A percentile compares a stretch with the other conserved stretches of the same genome.
Evolutionary conservation across 1,140 invertebrate genomes (phyloP).

Genomic region (Eriosoma lanigerum): DNA sequence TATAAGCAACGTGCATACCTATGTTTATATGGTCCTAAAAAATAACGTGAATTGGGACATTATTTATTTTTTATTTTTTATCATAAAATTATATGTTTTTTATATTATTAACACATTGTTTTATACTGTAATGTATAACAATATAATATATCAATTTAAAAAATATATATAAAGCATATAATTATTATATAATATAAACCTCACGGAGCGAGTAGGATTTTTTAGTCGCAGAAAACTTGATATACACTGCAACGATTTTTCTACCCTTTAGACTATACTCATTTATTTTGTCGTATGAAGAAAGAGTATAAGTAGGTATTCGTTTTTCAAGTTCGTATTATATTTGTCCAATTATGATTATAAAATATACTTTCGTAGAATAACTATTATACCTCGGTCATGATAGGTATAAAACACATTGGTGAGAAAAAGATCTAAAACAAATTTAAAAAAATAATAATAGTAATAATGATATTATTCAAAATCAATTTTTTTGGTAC

Average conservation of each 20-base stretch:
- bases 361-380: background rate
- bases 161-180: background rate
- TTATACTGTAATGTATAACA: no score
- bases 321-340: background rate
- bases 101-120: no score
- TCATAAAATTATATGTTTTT: background rate
- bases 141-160: no score
- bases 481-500: background rate
- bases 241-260: background rate
- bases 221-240: conserved; percentile 30
- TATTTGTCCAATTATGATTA: conserved; percentile 10
- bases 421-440: conserved; percentile 37
- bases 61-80: conserved; percentile 2
- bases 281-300: background rate
- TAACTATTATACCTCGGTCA: conserved; percentile 16
- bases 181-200: conserved; percentile 22
- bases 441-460: conserved; percentile 38
- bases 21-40: conserved; percentile 12
- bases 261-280: background rate
- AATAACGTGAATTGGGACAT: conserved; percentile 33
- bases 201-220: conserved; percentile 3
- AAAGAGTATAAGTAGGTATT: background rate
- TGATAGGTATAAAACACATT: conserved; percentile 3
- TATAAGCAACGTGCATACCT: background rate
- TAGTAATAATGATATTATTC: background rate